phyloP scores from a whole-genome alignment of 1,140 invertebrate genomes.

The Drosophila truncata region DNA sequence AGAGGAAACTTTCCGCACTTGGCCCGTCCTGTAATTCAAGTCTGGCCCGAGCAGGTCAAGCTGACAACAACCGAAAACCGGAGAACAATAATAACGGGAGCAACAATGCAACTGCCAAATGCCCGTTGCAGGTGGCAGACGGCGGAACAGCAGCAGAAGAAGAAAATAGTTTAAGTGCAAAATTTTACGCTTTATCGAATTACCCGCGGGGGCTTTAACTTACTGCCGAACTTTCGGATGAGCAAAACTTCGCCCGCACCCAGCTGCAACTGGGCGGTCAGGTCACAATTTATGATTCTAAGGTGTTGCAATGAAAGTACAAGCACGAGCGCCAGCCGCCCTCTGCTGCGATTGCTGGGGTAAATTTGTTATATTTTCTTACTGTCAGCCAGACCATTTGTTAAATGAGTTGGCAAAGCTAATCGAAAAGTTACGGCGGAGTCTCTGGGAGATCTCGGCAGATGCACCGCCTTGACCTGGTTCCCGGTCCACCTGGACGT shows the following conservation, averaged over 20 bases:
- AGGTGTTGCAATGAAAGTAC: conserved; percentile 80
- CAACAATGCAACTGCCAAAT: conserved; percentile 68
- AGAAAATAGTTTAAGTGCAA: conserved; percentile 83
- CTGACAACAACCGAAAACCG: conserved; percentile 41
- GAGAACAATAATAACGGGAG: conserved; percentile 43
- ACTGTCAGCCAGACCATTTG: conserved; percentile 78
- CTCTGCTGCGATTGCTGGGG: conserved; percentile 33
- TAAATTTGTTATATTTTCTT: conserved; percentile 80
- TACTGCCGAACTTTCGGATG: conserved; percentile 64
- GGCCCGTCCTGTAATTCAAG: conserved; percentile 59
- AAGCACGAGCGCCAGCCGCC: conserved; percentile 38
- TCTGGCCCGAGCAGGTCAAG: conserved; percentile 57
- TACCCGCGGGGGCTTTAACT: conserved; percentile 83
- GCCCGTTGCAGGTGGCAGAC: conserved; percentile 15
- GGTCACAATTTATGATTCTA: conserved; percentile 77
- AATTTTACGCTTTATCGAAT: conserved; percentile 85
- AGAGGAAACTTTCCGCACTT: conserved; percentile 56
- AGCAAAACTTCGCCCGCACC: conserved; percentile 58
- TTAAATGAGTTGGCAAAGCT: conserved; percentile 82
- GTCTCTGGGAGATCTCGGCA: conserved; percentile 7
- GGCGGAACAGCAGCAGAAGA: conserved; percentile 4
- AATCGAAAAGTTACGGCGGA: conserved; percentile 74
- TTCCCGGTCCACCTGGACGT: conserved; percentile 23
- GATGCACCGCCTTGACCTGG: conserved; percentile 57
- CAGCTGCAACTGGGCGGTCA: conserved; percentile 17